phyloP scores from a whole-genome alignment of 2,113 vertebrate species.

The Rhinopithecus roxellana region DNA sequence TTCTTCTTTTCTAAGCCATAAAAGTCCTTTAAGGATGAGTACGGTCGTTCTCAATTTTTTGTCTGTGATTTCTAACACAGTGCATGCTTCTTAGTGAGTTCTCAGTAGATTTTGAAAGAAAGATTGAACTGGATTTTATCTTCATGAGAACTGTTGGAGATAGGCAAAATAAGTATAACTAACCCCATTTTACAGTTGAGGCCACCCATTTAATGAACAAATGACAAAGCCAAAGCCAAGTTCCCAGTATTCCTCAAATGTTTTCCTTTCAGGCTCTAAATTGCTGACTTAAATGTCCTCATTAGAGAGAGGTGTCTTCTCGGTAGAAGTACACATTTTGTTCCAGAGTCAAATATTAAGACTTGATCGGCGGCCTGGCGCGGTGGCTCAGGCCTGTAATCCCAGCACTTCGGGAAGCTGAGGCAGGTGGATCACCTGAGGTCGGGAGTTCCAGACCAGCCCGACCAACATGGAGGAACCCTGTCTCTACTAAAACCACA shows the following conservation, averaged over 20 bases:
- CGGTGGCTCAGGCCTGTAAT: no score
- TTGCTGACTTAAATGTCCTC: neutral
- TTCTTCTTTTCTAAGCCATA: neutral
- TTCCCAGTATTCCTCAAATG: neutral
- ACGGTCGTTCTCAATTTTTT: fast-evolving
- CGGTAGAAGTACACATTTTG: neutral
- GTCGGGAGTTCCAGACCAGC: no score
- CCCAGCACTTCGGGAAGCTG: no score
- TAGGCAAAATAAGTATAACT: neutral
- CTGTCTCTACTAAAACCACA: no score
- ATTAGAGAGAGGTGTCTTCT: neutral
- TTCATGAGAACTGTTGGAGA: neutral
- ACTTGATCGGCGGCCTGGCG: neutral
- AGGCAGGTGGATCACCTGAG: no score
- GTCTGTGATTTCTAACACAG: neutral
- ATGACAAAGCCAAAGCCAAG: neutral
- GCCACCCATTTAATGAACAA: neutral
- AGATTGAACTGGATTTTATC: neutral
- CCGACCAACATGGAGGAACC: no score
- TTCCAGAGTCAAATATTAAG: neutral
- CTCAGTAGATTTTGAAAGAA: neutral
- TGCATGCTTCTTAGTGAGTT: neutral
- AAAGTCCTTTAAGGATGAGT: neutral
- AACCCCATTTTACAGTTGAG: neutral
- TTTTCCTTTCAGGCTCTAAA: neutral